These are phyloP conservation scores for Psophia crepitans DNA, from an alignment of 2,113 vertebrate species.

Conservation along the genomic window DNA sequence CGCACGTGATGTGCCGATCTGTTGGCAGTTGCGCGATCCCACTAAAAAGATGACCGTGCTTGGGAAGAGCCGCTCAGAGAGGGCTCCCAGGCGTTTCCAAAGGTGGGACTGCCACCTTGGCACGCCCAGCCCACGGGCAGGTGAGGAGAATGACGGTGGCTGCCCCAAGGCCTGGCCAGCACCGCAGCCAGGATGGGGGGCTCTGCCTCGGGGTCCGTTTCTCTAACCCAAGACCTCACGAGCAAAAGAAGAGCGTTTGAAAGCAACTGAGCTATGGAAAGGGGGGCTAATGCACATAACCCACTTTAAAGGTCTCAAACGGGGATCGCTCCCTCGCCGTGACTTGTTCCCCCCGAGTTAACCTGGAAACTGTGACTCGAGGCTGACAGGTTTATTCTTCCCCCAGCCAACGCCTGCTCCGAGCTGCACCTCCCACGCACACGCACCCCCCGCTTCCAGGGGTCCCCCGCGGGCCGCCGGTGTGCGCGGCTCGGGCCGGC, in stretches of 20 bases:
- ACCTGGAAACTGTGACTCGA: slow-evolving; percentile 8
- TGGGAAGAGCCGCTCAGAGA: neutral
- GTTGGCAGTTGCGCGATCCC: too few relatives aligned
- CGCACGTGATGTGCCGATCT: fast-evolving
- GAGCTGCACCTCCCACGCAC: neutral
- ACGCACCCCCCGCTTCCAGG: neutral
- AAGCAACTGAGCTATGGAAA: neutral
- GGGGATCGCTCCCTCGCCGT: neutral
- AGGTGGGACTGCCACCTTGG: fast-evolving
- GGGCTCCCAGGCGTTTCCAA: neutral
- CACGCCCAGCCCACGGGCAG: fast-evolving
- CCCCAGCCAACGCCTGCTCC: neutral
- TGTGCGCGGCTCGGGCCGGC: neutral
- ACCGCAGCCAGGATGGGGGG: fast-evolving
- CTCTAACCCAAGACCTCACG: neutral
- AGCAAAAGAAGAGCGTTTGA: neutral
- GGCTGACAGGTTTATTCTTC: neutral
- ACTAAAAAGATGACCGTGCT: fast-evolving
- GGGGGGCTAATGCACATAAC: neutral
- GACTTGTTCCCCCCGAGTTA: neutral
- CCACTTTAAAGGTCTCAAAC: neutral
- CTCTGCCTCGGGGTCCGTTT: neutral
- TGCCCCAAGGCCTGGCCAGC: neutral
- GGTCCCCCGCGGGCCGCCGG: neutral
- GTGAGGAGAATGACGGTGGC: fast-evolving